phyloP scores from a whole-genome alignment of 1,140 invertebrate species.

The Psilanteris sp. region DNA sequence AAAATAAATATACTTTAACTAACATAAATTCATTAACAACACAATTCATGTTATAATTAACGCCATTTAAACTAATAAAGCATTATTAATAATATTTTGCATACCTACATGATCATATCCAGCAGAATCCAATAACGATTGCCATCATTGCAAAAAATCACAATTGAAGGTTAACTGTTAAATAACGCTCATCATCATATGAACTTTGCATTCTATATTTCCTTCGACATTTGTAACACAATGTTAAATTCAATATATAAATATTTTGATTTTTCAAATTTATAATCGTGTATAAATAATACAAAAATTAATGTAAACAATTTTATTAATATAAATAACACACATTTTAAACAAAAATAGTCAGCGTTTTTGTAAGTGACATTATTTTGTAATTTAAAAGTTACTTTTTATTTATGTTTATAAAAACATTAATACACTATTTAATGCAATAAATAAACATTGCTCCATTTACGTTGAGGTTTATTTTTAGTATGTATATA shows the following conservation, averaged over 20 bases:
- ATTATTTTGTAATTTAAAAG: constrained; percentile 17
- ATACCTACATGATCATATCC: constrained; percentile 53
- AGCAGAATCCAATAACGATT: constrained; percentile 55
- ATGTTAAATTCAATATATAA: constrained; percentile 2
- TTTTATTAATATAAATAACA: constrained; percentile 21
- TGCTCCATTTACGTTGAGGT: constrained; percentile 40
- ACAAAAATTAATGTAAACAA: constrained; percentile 43
- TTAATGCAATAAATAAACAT: constrained; percentile 55
- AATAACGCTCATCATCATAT: constrained; percentile 50
- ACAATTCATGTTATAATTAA: too few species aligned
- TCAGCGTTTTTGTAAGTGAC: background rate
- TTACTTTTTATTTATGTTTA: constrained; percentile 17
- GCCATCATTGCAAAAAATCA: constrained; percentile 55
- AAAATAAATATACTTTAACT: too few species aligned
- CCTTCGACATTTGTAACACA: constrained; percentile 4
- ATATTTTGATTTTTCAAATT: constrained; percentile 11
- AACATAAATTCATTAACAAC: constrained; percentile 10
- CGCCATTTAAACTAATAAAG: too few species aligned
- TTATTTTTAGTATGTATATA: constrained; percentile 44
- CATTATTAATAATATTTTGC: constrained; percentile 38
- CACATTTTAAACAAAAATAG: constrained; percentile 12
- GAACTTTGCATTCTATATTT: constrained; percentile 44
- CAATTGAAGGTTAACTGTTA: constrained; percentile 60
- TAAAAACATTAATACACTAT: constrained; percentile 40
- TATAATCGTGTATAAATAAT: constrained; percentile 44